Evolutionary conservation across 2,888 invertebrate genomes (phyloP).

Genomic region (Belgica antarctica): DNA sequence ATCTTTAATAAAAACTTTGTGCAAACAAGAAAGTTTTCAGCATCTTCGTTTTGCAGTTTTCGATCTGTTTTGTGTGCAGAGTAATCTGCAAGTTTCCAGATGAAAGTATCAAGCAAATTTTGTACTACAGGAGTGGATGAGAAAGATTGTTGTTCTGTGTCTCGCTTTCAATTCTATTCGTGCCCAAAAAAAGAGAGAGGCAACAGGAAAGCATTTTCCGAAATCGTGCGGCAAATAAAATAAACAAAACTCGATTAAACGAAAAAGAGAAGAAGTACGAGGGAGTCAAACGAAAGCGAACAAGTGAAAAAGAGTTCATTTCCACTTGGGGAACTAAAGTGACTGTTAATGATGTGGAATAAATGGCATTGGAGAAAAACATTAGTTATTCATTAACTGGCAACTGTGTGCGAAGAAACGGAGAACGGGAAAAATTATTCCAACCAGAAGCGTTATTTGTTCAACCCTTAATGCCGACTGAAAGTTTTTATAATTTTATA

Average conservation of each 20-base stretch:
- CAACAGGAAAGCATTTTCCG: not conserved
- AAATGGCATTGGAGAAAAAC: constrained; percentile 23
- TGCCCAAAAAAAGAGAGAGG: not conserved
- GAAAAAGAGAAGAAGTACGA: not conserved
- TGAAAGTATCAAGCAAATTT: constrained; percentile 19
- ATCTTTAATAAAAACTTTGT: constrained; percentile 3
- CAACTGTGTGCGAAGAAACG: not conserved
- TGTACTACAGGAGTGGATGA: not conserved
- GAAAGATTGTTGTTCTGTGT: not conserved
- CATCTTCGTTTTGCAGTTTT: not conserved
- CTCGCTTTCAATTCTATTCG: constrained; percentile 7
- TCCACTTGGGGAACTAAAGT: constrained; percentile 38
- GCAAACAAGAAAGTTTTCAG: not conserved
- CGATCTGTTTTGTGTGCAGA: not conserved
- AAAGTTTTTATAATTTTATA: constrained; percentile 24
- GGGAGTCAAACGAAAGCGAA: not conserved
- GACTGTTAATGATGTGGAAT: constrained; percentile 39
- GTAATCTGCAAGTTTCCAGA: not conserved
- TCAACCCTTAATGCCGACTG: constrained; percentile 2
- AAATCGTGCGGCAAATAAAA: constrained; percentile 13
- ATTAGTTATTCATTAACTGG: constrained; percentile 41
- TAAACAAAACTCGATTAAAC: constrained; percentile 18
- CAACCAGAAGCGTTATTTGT: not conserved
- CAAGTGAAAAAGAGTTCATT: constrained; percentile 29
- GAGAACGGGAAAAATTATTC: not conserved